Conservation (phyloP, 2,797 vertebrate species). For the Pteronotus mesoamericanus region DNA sequence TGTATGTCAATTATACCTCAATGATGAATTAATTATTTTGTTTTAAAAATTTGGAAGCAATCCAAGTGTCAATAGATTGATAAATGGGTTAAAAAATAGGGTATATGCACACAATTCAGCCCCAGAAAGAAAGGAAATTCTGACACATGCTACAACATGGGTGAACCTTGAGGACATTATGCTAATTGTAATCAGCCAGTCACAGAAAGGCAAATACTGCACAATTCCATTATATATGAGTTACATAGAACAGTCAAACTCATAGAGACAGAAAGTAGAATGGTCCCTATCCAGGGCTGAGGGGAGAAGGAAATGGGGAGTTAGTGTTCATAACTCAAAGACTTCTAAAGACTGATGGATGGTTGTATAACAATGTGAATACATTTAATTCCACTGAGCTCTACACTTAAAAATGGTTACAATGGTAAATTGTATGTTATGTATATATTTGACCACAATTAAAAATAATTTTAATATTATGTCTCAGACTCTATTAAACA, state of each 20-base stretch:
- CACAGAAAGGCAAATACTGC: background rate
- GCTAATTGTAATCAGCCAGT: background rate
- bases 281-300: background rate
- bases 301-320: background rate
- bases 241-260: background rate
- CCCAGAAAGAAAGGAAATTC: background rate
- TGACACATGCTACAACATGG: background rate
- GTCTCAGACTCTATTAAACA: background rate
- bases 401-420: background rate
- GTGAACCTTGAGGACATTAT: background rate
- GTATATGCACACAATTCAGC: background rate
- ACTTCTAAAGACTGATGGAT: background rate
- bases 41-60: background rate
- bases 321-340: no score
- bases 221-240: background rate
- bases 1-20: background rate
- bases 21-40: background rate
- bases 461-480: background rate
- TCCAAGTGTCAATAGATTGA: background rate
- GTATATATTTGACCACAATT: background rate
- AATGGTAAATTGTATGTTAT: background rate
- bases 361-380: background rate
- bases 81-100: background rate
- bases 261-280: background rate
- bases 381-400: background rate